Percentiles rank a stretch among this genome's conserved stretches.
These are phyloP conservation scores for Ephydatia muelleri DNA, from an alignment of 37 sponge, comb jelly and placozoan genomes.

Conservation along the genomic window DNA sequence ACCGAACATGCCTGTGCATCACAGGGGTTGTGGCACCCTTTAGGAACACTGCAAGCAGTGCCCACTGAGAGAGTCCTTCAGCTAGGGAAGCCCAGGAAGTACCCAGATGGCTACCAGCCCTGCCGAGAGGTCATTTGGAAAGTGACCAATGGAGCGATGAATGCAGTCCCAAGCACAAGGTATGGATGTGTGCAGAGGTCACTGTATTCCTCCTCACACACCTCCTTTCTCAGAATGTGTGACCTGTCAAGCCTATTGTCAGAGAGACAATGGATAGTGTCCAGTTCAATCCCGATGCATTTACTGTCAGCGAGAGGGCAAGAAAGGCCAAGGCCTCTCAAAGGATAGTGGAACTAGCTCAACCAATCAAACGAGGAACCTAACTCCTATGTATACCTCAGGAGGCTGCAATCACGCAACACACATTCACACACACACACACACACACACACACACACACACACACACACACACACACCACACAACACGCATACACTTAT, in stretches of 20 bases:
- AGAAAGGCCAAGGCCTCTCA: conserved; percentile 82
- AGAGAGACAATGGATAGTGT: conserved; percentile 96
- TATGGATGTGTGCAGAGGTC: conserved; percentile 3
- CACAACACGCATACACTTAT: neutral
- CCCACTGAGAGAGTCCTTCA: conserved; percentile 73
- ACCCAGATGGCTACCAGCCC: conserved; percentile 84
- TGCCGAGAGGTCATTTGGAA: conserved; percentile 70
- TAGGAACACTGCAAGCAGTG: conserved; percentile 48
- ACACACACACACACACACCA: too few relatives aligned
- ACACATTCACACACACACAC: neutral
- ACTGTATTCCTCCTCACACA: too few relatives aligned
- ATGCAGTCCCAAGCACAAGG: conserved; percentile 77
- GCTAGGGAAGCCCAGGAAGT: conserved; percentile 73
- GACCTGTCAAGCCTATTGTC: conserved; percentile 88
- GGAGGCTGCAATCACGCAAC: too few relatives aligned
- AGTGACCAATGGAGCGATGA: conserved; percentile 61
- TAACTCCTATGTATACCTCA: neutral
- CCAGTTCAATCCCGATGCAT: conserved; percentile 96
- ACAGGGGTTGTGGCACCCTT: neutral
- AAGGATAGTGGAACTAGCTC: conserved; percentile 86
- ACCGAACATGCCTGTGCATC: too few relatives aligned
- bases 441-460: neutral
- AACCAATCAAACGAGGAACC: conserved; percentile 72
- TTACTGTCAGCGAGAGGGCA: conserved; percentile 83
- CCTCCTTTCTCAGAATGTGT: conserved; percentile 55